phyloP scores from a whole-genome alignment of 1,140 invertebrate species.

The Drosophila navojoa region DNA sequence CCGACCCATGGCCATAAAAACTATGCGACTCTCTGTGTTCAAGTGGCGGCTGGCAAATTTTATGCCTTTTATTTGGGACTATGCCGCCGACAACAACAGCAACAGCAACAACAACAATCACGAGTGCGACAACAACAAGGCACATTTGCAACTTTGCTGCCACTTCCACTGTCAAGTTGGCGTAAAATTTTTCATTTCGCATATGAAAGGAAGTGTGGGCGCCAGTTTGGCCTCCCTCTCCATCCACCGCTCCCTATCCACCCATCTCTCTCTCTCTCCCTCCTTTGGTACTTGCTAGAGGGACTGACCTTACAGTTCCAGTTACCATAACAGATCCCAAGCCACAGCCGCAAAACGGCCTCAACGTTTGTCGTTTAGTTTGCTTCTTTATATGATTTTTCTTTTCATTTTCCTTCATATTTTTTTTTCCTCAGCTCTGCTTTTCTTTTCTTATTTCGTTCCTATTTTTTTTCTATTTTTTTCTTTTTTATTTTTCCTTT shows the following conservation, averaged over 20 bases:
- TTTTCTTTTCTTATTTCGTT: constrained; percentile 21
- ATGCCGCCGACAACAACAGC: constrained; percentile 51
- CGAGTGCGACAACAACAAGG: constrained; percentile 44
- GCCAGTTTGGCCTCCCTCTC: constrained; percentile 41
- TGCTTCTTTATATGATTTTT: constrained; percentile 40
- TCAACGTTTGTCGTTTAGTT: constrained; percentile 57
- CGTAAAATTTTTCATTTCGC: constrained; percentile 81
- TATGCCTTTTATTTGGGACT: constrained; percentile 76
- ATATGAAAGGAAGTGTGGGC: constrained; percentile 81
- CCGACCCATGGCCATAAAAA: constrained; percentile 70
- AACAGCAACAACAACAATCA: constrained; percentile 22
- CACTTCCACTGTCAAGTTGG: constrained; percentile 79
- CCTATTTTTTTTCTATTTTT: constrained; percentile 27
- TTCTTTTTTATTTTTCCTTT: constrained; percentile 35
- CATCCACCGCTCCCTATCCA: background rate
- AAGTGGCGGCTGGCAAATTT: constrained; percentile 64
- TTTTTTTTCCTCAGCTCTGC: constrained; percentile 15
- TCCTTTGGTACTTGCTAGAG: background rate
- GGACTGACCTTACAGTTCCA: constrained; percentile 1
- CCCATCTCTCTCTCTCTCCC: background rate
- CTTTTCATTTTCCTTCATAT: constrained; percentile 9
- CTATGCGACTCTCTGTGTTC: constrained; percentile 60
- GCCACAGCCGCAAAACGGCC: constrained; percentile 49
- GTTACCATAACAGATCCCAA: constrained; percentile 20
- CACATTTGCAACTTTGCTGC: constrained; percentile 78